Base-by-base conservation (phyloP, 1,140 invertebrate genomes). In the Psilanteris sp. region DNA sequence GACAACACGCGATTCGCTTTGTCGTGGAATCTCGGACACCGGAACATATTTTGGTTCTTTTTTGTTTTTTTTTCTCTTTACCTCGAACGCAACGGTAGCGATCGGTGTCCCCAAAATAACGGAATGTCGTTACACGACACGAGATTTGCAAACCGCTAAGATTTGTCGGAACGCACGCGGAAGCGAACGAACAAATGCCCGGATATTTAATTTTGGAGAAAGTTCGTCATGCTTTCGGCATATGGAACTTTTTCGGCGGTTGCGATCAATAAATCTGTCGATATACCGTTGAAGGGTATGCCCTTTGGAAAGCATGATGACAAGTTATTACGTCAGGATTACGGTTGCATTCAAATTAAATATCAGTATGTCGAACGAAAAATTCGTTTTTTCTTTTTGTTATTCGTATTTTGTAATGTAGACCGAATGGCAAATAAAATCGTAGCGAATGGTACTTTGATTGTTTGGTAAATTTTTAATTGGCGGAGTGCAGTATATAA, bases 171-270 rank as follows among this genome's bases (percentile, higher is more conserved):
- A 5, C 29, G 31, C 9, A 48, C 27, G 50, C 67, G 67, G 67
- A 71, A 71, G 54, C 18, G 5, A 24, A 11, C 0, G 0, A 13
- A 55, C 54, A 70, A 70, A 54, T 1, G 1, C 13, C 54, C 54
- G 67, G 67, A 71, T 55, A 44, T 15, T 41, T 22, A 50, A 52
- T 48, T 61, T 54, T 1, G 37, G 29, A 36, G 46, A 62, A 71
- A 71, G 57, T 71, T 55, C 16, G 29, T 15, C 31, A 20, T 27
- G 29, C 13, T 46, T 14, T 43, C 14, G 41, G 13, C 41, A 43
- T 50, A 20, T 62, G 57, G 8, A 39, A 10, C 20, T 26, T 22
- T 46, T 20, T 4, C 15, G 10, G 2, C 4, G 11, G 7, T 22
- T 18, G 14, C 34, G 16, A 50, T 37, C 20, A 44, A 41, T 41